phyloP scores from a whole-genome alignment of 2,888 invertebrate species.

The Ametastegia equiseti region DNA sequence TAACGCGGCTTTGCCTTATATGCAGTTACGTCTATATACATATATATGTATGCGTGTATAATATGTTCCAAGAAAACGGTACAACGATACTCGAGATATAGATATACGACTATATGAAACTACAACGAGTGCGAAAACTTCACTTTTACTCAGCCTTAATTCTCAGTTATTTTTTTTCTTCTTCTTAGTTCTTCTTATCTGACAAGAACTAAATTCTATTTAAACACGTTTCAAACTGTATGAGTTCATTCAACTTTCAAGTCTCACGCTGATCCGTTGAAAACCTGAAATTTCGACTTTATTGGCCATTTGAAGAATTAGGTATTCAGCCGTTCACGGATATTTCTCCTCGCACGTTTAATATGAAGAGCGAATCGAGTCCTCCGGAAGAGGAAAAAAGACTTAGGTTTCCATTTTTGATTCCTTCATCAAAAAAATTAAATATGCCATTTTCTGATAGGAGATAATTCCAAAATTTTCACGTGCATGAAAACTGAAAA shows the following conservation, averaged over 20 bases:
- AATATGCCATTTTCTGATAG: too few relatives aligned
- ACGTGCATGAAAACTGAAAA: too few relatives aligned
- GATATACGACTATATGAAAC: neutral
- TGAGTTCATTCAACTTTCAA: conserved; percentile 3
- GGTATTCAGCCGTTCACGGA: neutral
- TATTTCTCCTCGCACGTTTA: too few relatives aligned
- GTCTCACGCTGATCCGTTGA: neutral
- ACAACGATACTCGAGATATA: neutral
- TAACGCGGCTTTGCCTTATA: neutral
- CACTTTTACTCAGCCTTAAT: too few relatives aligned
- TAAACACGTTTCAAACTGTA: neutral
- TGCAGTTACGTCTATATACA: neutral
- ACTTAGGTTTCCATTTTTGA: too few relatives aligned
- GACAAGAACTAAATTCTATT: neutral
- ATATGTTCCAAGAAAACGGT: neutral
- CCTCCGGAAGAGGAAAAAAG: too few relatives aligned
- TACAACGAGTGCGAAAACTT: conserved; percentile 20
- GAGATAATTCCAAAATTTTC: too few relatives aligned
- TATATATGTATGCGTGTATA: neutral
- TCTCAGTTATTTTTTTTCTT: neutral
- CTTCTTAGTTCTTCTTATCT: neutral
- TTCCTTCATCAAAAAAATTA: too few relatives aligned
- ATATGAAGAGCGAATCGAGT: too few relatives aligned
- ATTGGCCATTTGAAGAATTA: neutral
- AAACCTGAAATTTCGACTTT: neutral